Percentiles rank a stretch among this genome's conserved stretches.
Evolutionary conservation across 2,797 vertebrate species (phyloP).

Genomic region (Pogonophryne albipinna): DNA sequence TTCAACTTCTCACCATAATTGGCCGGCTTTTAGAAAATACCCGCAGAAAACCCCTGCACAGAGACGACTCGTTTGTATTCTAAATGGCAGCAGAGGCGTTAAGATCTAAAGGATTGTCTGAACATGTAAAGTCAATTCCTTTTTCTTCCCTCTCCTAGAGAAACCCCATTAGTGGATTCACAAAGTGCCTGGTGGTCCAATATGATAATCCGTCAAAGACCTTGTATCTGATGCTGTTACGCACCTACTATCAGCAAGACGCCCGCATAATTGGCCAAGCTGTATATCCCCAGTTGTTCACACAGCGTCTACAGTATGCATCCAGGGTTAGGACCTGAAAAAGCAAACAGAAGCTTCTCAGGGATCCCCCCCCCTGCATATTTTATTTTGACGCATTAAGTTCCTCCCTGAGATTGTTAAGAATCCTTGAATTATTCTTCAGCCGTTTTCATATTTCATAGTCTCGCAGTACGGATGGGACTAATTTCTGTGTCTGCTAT

Average conservation of each 20-base stretch:
- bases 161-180: constrained; percentile 25
- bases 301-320: neutral
- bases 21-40: neutral
- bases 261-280: constrained; percentile 16
- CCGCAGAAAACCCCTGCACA: neutral
- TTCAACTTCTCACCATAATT: constrained; percentile 4
- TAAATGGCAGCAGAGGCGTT: constrained; percentile 8
- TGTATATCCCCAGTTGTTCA: constrained; percentile 2
- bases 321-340: neutral
- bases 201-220: constrained; percentile 30
- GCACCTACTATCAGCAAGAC: constrained; percentile 23
- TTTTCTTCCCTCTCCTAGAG: neutral
- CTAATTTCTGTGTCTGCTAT: constrained; percentile 64
- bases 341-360: neutral
- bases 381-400: constrained; percentile 22
- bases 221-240: constrained; percentile 17
- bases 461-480: constrained; percentile 55
- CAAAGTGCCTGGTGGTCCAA: neutral
- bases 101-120: constrained; percentile 5
- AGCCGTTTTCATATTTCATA: constrained; percentile 56
- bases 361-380: neutral
- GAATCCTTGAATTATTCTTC: constrained; percentile 35
- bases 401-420: constrained; percentile 28
- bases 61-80: neutral
- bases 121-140: neutral